Base-by-base conservation (phyloP, 2,888 invertebrate genomes). In the Nymphalis polychloros region DNA sequence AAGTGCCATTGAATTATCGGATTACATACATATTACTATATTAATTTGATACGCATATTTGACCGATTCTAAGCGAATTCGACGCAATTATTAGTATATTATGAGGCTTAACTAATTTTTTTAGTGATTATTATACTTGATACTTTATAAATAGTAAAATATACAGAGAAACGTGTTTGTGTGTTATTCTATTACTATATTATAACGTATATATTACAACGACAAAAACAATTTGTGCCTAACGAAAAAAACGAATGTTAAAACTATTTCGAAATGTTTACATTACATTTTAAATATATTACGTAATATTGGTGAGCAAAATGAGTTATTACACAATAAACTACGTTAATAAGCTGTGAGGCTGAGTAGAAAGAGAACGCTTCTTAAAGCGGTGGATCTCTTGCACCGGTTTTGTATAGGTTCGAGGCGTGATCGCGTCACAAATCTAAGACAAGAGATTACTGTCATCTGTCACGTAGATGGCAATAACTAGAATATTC, bases 371-470 rank as follows among this genome's bases (percentile, higher is more conserved):
- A 64, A 64, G 68, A 61, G 68, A 69, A 61, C 61, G 68, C 68
- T 69, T 60, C 64, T 27, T 57, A 57, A 68, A 68, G 64, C 68
- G 68, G 68, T 68, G 59, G 49, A 57, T 49, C 67, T 17, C 60
- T 47, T 46, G 48, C 23, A 55, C 64, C 35, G 64, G 68, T 68
- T 61, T 64, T 57, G 68, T 61, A 61, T 64, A 64, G 57, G 64
- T 31, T 62, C 50, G 61, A 47, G 55, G 53, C 46, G 49, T 35
- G 19, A 65, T 41, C 61, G 47, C 17, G 35, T 35, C 55, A 55
- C 53, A 41, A 13, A 41, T 13, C 13, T 41, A 41, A 41, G 41
- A 57, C 64, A 17, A 46, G 23, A 52, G 52, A 49, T 31, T 19
- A 41, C 63, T 31, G 27, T 31, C 27, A 6, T 31, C 27, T 31